Conservation (phyloP, 1,140 invertebrate species). For the Tetramorium parvispinum region DNA sequence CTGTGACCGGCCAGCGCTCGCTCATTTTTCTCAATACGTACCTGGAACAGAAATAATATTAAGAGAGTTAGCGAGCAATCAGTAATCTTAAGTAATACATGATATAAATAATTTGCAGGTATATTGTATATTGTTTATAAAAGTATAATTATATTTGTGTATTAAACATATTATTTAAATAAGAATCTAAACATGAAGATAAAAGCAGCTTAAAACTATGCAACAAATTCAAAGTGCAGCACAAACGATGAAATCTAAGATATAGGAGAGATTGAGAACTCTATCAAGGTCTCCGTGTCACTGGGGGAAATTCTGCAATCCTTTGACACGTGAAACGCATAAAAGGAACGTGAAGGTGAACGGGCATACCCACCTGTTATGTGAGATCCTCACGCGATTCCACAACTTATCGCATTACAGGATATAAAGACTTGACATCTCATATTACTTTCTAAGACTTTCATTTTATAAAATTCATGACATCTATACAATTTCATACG, state of each 20-base stretch:
- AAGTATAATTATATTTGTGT: not conserved
- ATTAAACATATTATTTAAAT: not conserved
- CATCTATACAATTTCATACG: not conserved
- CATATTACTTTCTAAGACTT: slow-evolving; percentile 34
- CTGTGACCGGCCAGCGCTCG: not conserved
- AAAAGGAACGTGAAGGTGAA: slow-evolving; percentile 8
- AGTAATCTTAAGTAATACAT: not conserved
- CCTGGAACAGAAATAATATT: slow-evolving; percentile 58
- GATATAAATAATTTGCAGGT: not conserved
- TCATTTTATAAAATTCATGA: not conserved
- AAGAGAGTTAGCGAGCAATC: not conserved
- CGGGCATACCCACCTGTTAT: slow-evolving; percentile 55
- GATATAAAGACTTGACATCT: slow-evolving; percentile 54
- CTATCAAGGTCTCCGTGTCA: not conserved
- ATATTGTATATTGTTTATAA: not conserved
- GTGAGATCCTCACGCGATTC: slow-evolving; percentile 57
- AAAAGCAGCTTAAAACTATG: not conserved
- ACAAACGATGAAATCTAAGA: not conserved
- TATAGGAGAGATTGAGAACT: slow-evolving; percentile 3
- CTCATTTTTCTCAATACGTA: slow-evolving; percentile 49
- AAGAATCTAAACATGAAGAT: not conserved
- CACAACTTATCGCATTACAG: slow-evolving; percentile 49
- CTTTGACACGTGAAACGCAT: slow-evolving; percentile 1
- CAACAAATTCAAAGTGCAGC: not conserved
- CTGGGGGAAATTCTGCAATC: not conserved